Percentiles rank a stretch among this genome's conserved stretches.
Conservation (phyloP, 92 coral and sea anemone genomes). For the Pocillopora meandrina region DNA sequence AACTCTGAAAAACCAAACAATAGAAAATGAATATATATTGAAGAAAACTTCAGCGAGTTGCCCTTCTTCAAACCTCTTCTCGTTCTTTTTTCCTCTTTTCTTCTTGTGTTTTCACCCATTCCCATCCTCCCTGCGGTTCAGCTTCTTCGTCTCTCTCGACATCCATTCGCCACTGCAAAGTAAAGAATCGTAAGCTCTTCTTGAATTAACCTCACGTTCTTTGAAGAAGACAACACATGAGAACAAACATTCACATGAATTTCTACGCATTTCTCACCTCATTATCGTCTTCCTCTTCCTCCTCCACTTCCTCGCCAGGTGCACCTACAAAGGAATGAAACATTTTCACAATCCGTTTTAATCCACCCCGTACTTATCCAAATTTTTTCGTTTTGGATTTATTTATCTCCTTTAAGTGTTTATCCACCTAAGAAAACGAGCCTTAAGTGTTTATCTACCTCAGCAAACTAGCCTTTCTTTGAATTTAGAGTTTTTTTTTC, state of each 20-base stretch:
- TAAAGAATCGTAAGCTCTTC: not conserved
- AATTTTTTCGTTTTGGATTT: not conserved
- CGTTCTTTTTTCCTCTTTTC: conserved; percentile 76
- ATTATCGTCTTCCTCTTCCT: conserved; percentile 47
- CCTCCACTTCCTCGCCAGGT: conserved; percentile 49
- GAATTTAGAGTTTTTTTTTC: not conserved
- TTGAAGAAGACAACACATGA: not conserved
- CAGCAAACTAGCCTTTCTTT: not conserved
- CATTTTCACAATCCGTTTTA: not conserved
- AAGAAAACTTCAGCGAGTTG: not conserved
- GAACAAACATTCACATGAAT: not conserved
- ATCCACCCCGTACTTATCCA: not conserved
- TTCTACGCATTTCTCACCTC: not conserved
- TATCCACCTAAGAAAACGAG: not conserved
- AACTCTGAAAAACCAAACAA: not conserved
- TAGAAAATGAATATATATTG: no score
- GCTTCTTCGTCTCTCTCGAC: conserved; percentile 66
- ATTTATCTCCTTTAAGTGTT: not conserved
- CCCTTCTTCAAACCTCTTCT: conserved; percentile 34
- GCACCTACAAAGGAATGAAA: conserved; percentile 9
- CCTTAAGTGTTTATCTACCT: not conserved
- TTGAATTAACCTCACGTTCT: no score
- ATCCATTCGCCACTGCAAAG: conserved; percentile 84
- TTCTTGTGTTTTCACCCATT: conserved; percentile 89
- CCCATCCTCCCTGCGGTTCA: conserved; percentile 98